These are phyloP conservation scores for Paedocypris sp. DNA, from an alignment of 2,113 vertebrate species.

Conservation along the genomic window DNA sequence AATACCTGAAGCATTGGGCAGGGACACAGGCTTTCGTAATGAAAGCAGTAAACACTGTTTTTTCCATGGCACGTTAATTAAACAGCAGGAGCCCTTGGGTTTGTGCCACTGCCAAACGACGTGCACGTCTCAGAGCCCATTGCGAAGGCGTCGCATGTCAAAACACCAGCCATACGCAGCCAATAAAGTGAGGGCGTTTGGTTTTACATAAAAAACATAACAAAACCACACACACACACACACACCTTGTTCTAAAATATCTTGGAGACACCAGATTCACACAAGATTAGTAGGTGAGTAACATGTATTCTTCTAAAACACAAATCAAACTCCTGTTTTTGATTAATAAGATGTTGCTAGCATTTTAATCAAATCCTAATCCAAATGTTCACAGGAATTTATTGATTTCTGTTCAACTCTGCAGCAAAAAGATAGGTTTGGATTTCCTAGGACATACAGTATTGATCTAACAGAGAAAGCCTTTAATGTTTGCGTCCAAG, in stretches of 20 bases:
- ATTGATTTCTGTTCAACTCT: neutral
- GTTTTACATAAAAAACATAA: conserved; percentile 9
- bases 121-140: conserved; percentile 4
- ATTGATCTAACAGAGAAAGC: conserved; percentile 15
- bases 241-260: neutral
- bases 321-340: neutral
- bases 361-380: neutral
- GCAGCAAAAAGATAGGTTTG: neutral
- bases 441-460: too few relatives aligned
- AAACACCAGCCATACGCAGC: conserved; percentile 24
- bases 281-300: conserved; percentile 1
- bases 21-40: neutral
- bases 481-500: neutral
- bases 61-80: conserved; percentile 23
- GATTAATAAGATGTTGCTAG: neutral
- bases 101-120: conserved; percentile 5
- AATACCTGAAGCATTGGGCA: neutral
- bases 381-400: neutral
- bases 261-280: neutral
- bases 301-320: neutral
- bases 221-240: neutral
- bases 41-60: conserved; percentile 27
- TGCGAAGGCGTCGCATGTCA: conserved; percentile 17
- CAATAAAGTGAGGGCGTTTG: conserved; percentile 22
- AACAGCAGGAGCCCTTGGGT: conserved; percentile 12